Conservation (phyloP, 2,888 invertebrate species). For the Drosophila rellima region DNA sequence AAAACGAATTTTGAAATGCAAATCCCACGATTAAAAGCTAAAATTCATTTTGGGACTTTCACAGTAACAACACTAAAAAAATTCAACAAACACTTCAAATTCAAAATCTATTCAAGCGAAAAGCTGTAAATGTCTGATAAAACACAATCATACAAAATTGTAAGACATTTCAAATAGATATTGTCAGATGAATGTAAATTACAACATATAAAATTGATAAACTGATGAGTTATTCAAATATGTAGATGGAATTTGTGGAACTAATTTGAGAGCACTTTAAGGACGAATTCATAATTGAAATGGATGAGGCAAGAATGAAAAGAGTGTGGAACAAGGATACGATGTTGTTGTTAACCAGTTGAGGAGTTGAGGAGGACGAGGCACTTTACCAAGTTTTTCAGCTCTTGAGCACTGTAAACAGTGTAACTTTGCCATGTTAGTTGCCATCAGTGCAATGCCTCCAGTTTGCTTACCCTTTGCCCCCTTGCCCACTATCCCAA, state of each 20-base stretch:
- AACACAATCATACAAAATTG: background rate
- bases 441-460: too few species aligned
- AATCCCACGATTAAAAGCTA: background rate
- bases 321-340: conserved; percentile 11
- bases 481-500: background rate
- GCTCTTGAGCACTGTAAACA: conserved; percentile 15
- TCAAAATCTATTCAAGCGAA: background rate
- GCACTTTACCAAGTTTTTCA: conserved; percentile 17
- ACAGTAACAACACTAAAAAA: background rate
- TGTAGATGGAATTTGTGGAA: conserved; percentile 9
- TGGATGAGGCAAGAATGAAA: conserved; percentile 5
- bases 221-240: conserved; percentile 14
- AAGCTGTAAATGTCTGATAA: background rate
- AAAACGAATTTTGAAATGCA: too few species aligned
- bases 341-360: background rate
- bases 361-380: too few species aligned
- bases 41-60: background rate
- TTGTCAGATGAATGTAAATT: background rate
- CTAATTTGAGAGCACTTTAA: conserved; percentile 25
- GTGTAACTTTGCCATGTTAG: conserved; percentile 16
- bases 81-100: background rate
- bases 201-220: conserved; percentile 7
- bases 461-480: background rate
- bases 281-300: conserved; percentile 34
- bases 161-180: background rate